Evolutionary conservation across 2,113 vertebrate species (phyloP).

Genomic region (Eurypyga helias): DNA sequence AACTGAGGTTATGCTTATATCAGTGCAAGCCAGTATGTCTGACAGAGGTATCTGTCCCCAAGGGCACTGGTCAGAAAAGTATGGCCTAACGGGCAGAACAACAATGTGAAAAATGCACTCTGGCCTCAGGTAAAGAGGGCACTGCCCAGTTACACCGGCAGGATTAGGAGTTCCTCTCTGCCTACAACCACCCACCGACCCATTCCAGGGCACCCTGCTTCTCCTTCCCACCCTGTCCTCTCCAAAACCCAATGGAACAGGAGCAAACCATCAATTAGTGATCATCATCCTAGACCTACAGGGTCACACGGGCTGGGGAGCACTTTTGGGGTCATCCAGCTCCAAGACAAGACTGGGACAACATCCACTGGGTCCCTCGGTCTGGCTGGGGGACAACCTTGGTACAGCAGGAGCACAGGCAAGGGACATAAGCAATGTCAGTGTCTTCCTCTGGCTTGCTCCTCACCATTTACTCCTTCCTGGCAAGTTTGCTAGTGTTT

Average conservation of each 20-base stretch:
- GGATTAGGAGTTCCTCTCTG: background rate
- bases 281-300: background rate
- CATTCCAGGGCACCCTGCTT: background rate
- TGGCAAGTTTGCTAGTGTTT: background rate
- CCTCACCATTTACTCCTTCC: background rate
- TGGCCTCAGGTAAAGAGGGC: background rate
- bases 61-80: background rate
- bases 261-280: background rate
- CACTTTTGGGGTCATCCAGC: background rate
- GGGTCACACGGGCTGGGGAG: background rate
- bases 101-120: background rate
- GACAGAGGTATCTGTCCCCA: background rate
- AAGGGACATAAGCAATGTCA: background rate
- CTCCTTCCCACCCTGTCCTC: rapidly evolving
- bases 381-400: background rate
- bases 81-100: rapidly evolving
- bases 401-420: background rate
- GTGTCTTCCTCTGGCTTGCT: background rate
- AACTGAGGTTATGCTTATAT: background rate
- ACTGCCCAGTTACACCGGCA: background rate
- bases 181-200: background rate
- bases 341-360: background rate
- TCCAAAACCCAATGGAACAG: background rate
- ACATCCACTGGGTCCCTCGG: background rate
- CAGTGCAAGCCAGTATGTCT: rapidly evolving